phyloP scores from a whole-genome alignment of 2,113 vertebrate genomes.

The Nannobrachium achirus region DNA sequence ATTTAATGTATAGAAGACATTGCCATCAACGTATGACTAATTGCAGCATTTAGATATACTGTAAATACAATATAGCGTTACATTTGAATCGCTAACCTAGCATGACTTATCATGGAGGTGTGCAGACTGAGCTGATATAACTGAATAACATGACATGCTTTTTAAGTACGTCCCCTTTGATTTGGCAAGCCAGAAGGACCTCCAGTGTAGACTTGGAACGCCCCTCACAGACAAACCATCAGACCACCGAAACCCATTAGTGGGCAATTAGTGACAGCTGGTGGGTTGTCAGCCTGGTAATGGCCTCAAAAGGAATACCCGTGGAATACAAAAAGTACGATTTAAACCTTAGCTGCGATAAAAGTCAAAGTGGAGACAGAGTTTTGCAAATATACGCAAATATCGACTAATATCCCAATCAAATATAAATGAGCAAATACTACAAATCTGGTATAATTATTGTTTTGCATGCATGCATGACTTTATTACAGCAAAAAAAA shows the following conservation, averaged over 20 bases:
- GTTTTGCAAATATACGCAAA: neutral
- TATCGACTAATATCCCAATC: slow-evolving; percentile 1
- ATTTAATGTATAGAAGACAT: slow-evolving; percentile 1
- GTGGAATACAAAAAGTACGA: slow-evolving; percentile 75
- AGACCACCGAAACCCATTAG: slow-evolving; percentile 83
- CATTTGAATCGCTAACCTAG: slow-evolving; percentile 27
- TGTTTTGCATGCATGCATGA: slow-evolving; percentile 12
- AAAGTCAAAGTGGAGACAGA: slow-evolving; percentile 54
- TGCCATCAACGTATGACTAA: no score
- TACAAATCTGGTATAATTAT: neutral
- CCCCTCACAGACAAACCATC: slow-evolving; percentile 78
- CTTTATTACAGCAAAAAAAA: slow-evolving; percentile 2
- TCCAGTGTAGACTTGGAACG: slow-evolving; percentile 78
- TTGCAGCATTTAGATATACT: neutral
- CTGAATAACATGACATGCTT: slow-evolving; percentile 76
- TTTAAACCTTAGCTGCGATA: slow-evolving; percentile 59
- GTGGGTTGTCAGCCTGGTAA: slow-evolving; percentile 83
- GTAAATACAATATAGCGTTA: neutral
- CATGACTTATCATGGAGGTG: slow-evolving; percentile 51
- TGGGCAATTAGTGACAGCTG: slow-evolving; percentile 86
- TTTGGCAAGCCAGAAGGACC: slow-evolving; percentile 78
- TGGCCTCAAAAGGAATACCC: slow-evolving; percentile 79
- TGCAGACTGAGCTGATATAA: slow-evolving; percentile 66
- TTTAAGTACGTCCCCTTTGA: slow-evolving; percentile 80
- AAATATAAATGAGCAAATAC: neutral